These are phyloP conservation scores for Stenotaenia linearis DNA, from an alignment of 2,888 invertebrate genomes.

Conservation along the genomic window DNA sequence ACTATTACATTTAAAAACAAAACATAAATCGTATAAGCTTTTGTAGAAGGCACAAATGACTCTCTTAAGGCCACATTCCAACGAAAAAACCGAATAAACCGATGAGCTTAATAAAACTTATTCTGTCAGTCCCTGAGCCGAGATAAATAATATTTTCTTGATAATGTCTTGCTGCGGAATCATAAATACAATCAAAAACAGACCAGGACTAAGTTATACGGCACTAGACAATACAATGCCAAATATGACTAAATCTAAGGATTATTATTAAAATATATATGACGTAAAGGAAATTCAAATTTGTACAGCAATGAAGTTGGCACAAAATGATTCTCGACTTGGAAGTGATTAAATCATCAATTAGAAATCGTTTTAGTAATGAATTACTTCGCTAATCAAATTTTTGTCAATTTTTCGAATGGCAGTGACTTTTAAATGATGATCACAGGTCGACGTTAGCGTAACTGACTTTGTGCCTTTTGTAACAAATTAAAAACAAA, in stretches of 20 bases:
- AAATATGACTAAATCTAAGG: background rate
- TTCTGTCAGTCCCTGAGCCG: background rate
- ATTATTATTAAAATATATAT: no score
- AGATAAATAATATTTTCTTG: background rate
- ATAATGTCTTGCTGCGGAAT: no score
- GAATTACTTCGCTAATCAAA: background rate
- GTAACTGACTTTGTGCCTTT: background rate
- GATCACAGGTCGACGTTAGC: background rate
- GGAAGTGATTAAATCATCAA: no score
- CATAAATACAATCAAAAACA: no score
- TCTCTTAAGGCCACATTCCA: background rate
- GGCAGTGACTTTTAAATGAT: background rate
- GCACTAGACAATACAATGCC: background rate
- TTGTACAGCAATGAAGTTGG: background rate
- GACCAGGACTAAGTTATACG: no score
- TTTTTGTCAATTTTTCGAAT: background rate
- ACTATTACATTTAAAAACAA: background rate
- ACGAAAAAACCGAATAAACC: background rate
- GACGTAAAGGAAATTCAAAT: no score
- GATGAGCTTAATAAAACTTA: background rate
- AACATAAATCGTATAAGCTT: background rate
- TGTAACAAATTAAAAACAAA: background rate
- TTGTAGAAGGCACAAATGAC: constrained; percentile 2
- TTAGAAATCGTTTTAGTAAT: background rate
- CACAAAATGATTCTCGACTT: background rate